phyloP scores from a whole-genome alignment of 2,888 invertebrate species.

The Andricus quercusramuli region DNA sequence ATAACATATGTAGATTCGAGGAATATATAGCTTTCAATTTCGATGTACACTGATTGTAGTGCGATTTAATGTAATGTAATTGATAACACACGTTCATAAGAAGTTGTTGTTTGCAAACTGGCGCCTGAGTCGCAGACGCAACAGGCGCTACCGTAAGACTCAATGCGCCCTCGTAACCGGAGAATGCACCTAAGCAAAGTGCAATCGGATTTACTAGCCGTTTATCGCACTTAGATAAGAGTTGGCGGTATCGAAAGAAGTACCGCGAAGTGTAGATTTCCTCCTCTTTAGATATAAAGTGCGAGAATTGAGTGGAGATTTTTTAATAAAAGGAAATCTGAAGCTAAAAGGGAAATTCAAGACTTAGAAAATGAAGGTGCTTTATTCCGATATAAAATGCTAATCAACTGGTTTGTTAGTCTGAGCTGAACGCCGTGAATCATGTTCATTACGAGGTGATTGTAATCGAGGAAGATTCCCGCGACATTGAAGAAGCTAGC shows the following conservation, averaged over 20 bases:
- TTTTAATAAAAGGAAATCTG: constrained; percentile 1
- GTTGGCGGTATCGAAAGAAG: background rate
- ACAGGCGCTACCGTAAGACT: constrained; percentile 24
- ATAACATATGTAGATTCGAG: background rate
- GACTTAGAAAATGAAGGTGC: background rate
- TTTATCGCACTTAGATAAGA: constrained; percentile 19
- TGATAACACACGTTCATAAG: background rate
- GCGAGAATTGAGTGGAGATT: background rate
- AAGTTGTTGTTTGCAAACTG: constrained; percentile 16
- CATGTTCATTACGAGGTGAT: constrained; percentile 24
- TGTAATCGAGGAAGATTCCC: background rate
- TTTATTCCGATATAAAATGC: constrained; percentile 4
- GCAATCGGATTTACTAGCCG: constrained; percentile 12
- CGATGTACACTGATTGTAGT: background rate
- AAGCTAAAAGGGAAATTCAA: constrained; percentile 2
- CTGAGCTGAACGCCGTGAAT: constrained; percentile 3
- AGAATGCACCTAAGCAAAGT: constrained; percentile 26
- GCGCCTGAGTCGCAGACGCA: constrained; percentile 14
- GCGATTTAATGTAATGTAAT: background rate
- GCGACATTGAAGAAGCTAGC: constrained; percentile 29
- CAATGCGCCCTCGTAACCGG: constrained; percentile 8
- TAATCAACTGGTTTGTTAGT: constrained; percentile 29
- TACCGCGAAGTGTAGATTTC: constrained; percentile 5
- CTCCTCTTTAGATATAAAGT: background rate
- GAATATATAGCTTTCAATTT: background rate